Conservation (phyloP, 2,113 vertebrate species). For the Mixornis gularis region DNA sequence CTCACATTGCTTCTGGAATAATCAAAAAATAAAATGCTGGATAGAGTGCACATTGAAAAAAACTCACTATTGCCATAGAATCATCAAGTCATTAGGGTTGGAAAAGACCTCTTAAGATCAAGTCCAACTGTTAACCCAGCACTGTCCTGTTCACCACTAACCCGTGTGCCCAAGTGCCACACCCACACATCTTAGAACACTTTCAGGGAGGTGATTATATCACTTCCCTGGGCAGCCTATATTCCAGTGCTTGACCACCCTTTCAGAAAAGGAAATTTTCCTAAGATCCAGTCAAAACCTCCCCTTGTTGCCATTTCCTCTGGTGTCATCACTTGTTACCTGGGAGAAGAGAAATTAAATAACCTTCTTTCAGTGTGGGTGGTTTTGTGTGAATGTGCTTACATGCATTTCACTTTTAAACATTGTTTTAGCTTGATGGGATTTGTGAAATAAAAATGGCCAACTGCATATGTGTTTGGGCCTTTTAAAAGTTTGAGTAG, state of each 20-base stretch:
- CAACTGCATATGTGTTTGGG: background rate
- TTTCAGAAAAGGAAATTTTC: background rate
- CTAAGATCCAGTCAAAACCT: background rate
- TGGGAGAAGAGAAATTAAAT: background rate
- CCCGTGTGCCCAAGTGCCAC: background rate
- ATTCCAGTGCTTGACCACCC: background rate
- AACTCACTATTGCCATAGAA: background rate
- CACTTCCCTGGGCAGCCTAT: background rate
- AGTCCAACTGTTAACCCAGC: background rate
- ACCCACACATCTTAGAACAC: background rate
- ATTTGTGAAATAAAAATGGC: background rate
- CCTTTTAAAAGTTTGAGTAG: background rate
- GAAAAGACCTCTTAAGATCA: background rate
- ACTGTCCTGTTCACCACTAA: background rate
- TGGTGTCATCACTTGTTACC: background rate
- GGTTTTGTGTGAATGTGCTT: background rate
- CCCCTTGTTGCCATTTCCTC: background rate
- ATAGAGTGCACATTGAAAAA: background rate
- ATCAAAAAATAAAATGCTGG: background rate
- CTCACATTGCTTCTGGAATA: background rate
- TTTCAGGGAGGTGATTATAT: background rate
- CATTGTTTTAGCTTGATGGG: background rate
- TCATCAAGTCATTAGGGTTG: background rate
- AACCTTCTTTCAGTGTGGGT: background rate
- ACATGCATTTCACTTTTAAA: background rate